phyloP scores from a whole-genome alignment of 2,113 vertebrate species.

The Sardina pilchardus region DNA sequence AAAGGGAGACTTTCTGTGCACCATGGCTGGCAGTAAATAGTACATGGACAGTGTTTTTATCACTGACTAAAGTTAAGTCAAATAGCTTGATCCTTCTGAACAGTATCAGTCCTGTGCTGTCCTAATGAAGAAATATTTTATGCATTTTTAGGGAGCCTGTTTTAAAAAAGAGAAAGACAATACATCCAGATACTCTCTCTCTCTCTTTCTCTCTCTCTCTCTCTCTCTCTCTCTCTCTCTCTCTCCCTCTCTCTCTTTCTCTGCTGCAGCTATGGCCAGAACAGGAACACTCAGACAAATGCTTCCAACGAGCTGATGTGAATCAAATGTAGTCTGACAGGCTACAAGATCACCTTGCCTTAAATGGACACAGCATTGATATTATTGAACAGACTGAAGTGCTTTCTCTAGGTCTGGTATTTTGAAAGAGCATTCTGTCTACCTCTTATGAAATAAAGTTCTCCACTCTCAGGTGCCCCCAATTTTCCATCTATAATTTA shows the following conservation, averaged over 20 bases:
- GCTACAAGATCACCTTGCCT: constrained; percentile 11
- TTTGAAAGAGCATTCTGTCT: background rate
- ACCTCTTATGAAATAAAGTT: background rate
- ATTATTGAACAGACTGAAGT: constrained; percentile 10
- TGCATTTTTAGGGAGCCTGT: too few species aligned
- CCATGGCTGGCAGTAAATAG: too few species aligned
- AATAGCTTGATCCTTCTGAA: too few species aligned
- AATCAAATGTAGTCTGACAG: constrained; percentile 22
- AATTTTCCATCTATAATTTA: background rate
- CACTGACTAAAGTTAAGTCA: too few species aligned
- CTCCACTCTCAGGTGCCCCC: background rate
- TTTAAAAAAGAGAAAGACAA: too few species aligned
- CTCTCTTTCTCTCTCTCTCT: background rate
- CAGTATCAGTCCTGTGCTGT: too few species aligned
- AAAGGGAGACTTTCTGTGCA: background rate
- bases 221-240: background rate
- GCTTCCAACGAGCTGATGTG: background rate
- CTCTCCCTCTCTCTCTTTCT: background rate
- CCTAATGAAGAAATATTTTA: too few species aligned
- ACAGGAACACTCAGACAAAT: background rate
- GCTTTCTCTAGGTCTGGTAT: background rate
- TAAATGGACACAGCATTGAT: constrained; percentile 18
- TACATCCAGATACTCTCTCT: background rate
- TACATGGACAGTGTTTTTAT: too few species aligned
- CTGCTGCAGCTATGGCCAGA: constrained; percentile 13